Base-by-base conservation (phyloP, 2,888 invertebrate species). In the Epsilonema sp. region DNA sequence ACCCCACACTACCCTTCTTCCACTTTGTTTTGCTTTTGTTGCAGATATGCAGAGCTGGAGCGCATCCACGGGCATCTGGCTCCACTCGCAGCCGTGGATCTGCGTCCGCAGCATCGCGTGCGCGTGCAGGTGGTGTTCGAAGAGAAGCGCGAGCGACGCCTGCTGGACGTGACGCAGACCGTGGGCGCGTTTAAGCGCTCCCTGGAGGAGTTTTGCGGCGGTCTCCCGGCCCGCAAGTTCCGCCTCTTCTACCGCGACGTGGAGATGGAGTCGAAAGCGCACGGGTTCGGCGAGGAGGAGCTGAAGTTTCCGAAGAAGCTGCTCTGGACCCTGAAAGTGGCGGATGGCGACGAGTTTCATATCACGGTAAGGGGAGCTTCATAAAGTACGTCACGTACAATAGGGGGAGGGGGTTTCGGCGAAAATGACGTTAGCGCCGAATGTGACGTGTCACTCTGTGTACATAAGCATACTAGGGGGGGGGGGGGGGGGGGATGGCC, bases 41-140 rank as follows among this genome's bases (percentile, higher is more conserved):
- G 4, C 56, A 64, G 65, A 45, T 66, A 58, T 52, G 40, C 45
- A 47, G 61, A 63, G 42, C 53, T 65, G 42, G 58, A 56, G 42
- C 40, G 46, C 3, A 52, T 54, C 11, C 56, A 66, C 56, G 65
- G 65, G 1, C 55, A 56, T 45, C 50, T 66, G 21, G 56, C 58
- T 39, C 60, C 59, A 3, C 51, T 66, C 23, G 61, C 53, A 1
- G 53, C 62, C 37, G 55, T 66, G 4, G 53, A 56, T 43, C 53
- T 65, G 3, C 46, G 51, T 21, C 57, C 61, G 13, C 43, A 53
- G 44, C 48, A 46, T 3, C 39, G 40, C 11, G 45, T 40, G n/a
- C 19, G 16, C 11, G 50, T 47, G 16, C 8, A 2, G 13, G 3
- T 46, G 2, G 44, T 42, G 3, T 46, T 5, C 39, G 41, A 40